phyloP scores from a whole-genome alignment of 1,140 invertebrate genomes.

The Apis dorsata region DNA sequence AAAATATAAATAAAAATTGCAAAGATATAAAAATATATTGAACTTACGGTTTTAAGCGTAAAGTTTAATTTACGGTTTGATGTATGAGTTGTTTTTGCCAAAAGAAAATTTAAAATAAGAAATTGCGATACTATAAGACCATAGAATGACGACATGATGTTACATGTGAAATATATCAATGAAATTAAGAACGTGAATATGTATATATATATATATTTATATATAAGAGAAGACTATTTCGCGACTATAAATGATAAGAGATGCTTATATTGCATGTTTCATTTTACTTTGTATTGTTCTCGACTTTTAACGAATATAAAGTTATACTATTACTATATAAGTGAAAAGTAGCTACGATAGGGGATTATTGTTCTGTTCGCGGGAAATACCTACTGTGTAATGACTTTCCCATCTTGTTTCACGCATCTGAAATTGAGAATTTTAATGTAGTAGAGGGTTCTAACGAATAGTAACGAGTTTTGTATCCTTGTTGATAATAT shows the following conservation, averaged over 20 bases:
- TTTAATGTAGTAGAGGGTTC: neutral
- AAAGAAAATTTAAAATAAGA: neutral
- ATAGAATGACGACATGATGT: slow-evolving; percentile 8
- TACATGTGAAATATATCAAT: neutral
- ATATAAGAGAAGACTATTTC: slow-evolving; percentile 3
- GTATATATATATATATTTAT: slow-evolving; percentile 1
- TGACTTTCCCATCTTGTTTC: neutral
- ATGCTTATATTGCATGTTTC: neutral
- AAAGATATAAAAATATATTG: neutral
- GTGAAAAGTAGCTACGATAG: slow-evolving; percentile 18
- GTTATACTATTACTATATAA: slow-evolving; percentile 4
- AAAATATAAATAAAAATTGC: neutral
- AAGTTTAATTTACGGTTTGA: slow-evolving; percentile 30
- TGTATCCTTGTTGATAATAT: too few species aligned
- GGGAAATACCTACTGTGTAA: neutral
- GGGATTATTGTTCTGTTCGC: neutral
- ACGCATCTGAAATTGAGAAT: neutral
- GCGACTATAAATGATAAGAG: slow-evolving; percentile 1
- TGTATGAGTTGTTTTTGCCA: neutral
- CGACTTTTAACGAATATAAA: slow-evolving; percentile 10
- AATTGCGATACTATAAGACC: neutral
- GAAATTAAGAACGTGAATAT: neutral
- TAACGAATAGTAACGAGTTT: too few species aligned
- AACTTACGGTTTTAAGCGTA: slow-evolving; percentile 35
- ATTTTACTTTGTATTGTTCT: slow-evolving; percentile 1